Percentiles rank a stretch among this genome's conserved stretches.
Conservation (phyloP, 2,888 invertebrate genomes). For the Volucella zonaria region DNA sequence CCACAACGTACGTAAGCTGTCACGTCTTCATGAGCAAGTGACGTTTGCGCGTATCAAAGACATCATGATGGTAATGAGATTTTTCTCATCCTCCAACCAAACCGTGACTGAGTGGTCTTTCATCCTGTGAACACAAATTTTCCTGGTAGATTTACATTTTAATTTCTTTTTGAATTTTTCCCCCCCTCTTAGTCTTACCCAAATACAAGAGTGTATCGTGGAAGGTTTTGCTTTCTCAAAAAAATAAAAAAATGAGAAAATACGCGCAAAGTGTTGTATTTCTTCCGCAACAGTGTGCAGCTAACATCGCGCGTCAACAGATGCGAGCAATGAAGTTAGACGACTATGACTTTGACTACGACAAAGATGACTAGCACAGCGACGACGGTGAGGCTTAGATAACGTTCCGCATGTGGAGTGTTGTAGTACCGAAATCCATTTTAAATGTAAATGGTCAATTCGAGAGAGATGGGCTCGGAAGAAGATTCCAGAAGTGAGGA, state of each 20-base stretch:
- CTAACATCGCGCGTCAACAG: constrained; percentile 56
- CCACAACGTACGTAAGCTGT: constrained; percentile 15
- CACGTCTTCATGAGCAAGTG: constrained; percentile 30
- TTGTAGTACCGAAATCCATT: constrained; percentile 62
- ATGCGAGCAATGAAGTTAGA: constrained; percentile 61
- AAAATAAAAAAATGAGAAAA: background rate
- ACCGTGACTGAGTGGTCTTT: constrained; percentile 12
- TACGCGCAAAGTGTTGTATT: constrained; percentile 18
- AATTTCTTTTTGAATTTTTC: constrained; percentile 66
- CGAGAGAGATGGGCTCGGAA: constrained; percentile 17
- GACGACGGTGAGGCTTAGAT: constrained; percentile 11
- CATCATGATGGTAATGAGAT: constrained; percentile 53
- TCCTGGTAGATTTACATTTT: constrained; percentile 59
- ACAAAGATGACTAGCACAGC: constrained; percentile 17
- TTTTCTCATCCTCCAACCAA: constrained; percentile 11
- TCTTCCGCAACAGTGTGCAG: constrained; percentile 53
- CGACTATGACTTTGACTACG: no score
- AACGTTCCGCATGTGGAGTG: constrained; percentile 18
- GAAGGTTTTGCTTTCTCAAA: background rate
- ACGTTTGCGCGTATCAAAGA: constrained; percentile 43
- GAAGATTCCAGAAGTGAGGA: background rate
- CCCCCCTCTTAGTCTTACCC: constrained; percentile 1
- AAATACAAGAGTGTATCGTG: background rate
- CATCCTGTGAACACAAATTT: constrained; percentile 4
- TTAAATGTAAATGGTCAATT: constrained; percentile 73